Percentiles rank a stretch among this genome's conserved stretches.
Evolutionary conservation across 2,888 invertebrate genomes (phyloP).

Genomic region (Saturnia pavonia): DNA sequence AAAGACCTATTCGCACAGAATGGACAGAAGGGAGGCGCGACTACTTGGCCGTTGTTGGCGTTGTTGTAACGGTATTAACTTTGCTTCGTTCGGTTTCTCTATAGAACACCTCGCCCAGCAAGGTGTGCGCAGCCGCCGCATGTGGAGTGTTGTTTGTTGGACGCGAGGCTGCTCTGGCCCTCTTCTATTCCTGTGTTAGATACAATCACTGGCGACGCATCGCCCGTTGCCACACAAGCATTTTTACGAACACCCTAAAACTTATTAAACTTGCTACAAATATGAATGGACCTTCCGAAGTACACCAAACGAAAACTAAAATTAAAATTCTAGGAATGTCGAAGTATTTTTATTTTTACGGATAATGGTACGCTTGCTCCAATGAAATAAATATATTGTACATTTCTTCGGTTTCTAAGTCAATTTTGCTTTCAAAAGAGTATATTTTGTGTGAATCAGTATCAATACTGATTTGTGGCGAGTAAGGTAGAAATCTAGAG

Average conservation of each 20-base stretch:
- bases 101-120: slow-evolving; percentile 90
- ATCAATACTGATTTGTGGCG: slow-evolving; percentile 34
- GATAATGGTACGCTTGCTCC: no score
- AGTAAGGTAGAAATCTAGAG: background rate
- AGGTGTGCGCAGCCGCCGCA: slow-evolving; percentile 90
- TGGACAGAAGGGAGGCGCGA: slow-evolving; percentile 79
- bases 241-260: slow-evolving; percentile 46
- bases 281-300: background rate
- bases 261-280: slow-evolving; percentile 20
- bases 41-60: slow-evolving; percentile 79
- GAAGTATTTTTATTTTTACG: slow-evolving; percentile 41
- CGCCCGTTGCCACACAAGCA: slow-evolving; percentile 46
- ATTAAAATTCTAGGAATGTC: slow-evolving; percentile 25
- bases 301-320: slow-evolving; percentile 8
- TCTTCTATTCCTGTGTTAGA: slow-evolving; percentile 82
- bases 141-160: slow-evolving; percentile 82
- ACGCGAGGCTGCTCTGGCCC: slow-evolving; percentile 67
- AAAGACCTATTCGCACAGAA: slow-evolving; percentile 79
- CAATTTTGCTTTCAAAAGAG: slow-evolving; percentile 38
- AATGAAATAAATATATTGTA: slow-evolving; percentile 26
- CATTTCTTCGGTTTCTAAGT: slow-evolving; percentile 42
- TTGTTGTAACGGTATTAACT: slow-evolving; percentile 81
- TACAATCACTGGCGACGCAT: slow-evolving; percentile 72
- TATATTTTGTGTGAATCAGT: slow-evolving; percentile 42
- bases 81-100: slow-evolving; percentile 84